Conservation (phyloP, 92 coral and sea anemone genomes). For the Metridium senile region DNA sequence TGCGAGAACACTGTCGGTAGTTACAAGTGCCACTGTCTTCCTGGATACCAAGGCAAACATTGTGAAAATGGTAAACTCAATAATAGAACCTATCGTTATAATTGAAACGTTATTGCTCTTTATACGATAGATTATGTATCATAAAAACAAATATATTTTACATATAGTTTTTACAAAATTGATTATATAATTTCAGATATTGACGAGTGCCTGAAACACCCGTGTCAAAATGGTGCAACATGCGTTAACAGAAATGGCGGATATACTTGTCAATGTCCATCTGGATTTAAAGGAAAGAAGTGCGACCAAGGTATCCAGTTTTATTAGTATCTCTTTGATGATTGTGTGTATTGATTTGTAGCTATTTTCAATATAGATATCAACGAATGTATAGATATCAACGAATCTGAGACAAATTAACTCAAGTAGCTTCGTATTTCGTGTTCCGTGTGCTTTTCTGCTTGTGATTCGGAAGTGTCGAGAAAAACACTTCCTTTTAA, state of each 20-base stretch:
- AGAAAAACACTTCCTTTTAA: no score
- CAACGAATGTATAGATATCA: no score
- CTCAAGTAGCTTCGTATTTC: no score
- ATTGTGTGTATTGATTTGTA: no score
- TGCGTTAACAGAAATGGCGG: constrained; percentile 1
- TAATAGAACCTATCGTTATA: background rate
- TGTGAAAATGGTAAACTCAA: constrained; percentile 1
- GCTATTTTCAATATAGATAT: no score
- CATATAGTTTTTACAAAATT: background rate
- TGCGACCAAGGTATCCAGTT: background rate
- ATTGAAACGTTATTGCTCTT: no score
- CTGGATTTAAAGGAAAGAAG: constrained; percentile 1
- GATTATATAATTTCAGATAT: constrained; percentile 8
- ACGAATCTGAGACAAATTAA: no score
- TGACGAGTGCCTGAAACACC: constrained; percentile 13
- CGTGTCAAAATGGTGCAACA: constrained; percentile 13
- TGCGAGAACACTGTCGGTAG: constrained; percentile 16
- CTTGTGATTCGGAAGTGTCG: no score
- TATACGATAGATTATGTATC: no score
- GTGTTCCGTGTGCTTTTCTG: no score
- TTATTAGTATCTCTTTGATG: background rate
- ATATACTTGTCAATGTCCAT: constrained; percentile 9
- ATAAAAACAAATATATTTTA: no score
- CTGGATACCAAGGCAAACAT: constrained; percentile 11
- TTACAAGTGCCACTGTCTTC: constrained; percentile 10